Evolutionary conservation across 2,888 invertebrate species (phyloP), one percentile per base, ranked within the genome.

Genomic region (Petrolisthes cinctipes): DNA sequence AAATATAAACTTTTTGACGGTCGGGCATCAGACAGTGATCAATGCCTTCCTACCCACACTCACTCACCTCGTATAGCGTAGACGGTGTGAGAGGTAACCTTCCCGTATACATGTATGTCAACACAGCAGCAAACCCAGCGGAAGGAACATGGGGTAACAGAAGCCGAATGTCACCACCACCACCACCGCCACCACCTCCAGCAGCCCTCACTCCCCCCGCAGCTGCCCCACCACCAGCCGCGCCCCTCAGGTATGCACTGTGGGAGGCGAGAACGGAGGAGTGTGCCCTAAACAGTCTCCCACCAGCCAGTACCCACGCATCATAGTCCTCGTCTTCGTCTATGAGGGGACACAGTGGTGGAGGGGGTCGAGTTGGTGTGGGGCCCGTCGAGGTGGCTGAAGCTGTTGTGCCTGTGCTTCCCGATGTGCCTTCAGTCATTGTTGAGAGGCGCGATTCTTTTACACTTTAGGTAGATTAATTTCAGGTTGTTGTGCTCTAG

Each of bases 91-190:
- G 86, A 9, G 90, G 87, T 61, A 89, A 82, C 54, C 86, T 20
- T 4, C 90, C 89, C 17, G 89, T 89, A 84, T 89, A 88, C 89
- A 90, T 89, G 80, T 89, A 87, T 53, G 86, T 82, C 73, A 90
- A 80, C 14, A 88, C 61, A 54, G 90, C 88, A 4, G 86, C 84
- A 66, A 90, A 89, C 57, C 89, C 86, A 5, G 85, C 89, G 4
- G 86, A 80, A 23, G 89, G 89, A 9, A 89, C 89, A 54, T 89
- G 89, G 4, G 90, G 90, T 23, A 89, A 61, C 9, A 87, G 85
- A 9, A 89, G 76, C 56, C 88, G 81, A 56, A 79, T 68, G 73
- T 86, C 83, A 73, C 89, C 68, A 11, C 75, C 54, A 51, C 86
- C 82, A 23, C 79, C 83, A 14, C 51, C 53, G 14, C 68, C 23